Conservation (phyloP, 1,140 invertebrate genomes). For the Sitophilus oryzae region DNA sequence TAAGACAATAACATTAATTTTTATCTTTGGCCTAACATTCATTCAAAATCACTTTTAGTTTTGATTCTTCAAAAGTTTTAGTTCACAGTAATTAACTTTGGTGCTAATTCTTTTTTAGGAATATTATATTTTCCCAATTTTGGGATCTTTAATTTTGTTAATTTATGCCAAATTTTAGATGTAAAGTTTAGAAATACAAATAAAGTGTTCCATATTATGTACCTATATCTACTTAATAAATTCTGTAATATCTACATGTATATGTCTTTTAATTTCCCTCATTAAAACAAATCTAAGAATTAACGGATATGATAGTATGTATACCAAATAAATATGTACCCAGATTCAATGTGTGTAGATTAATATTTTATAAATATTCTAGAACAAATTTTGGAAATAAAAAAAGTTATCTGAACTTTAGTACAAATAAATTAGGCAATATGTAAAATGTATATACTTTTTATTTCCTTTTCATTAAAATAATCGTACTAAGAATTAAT, state of each 20-base stretch:
- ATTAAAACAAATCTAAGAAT: too few relatives aligned
- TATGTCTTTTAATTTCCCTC: too few relatives aligned
- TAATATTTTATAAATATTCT: too few relatives aligned
- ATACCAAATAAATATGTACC: too few relatives aligned
- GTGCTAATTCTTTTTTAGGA: not conserved
- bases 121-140: conserved; percentile 3
- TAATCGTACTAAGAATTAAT: too few relatives aligned
- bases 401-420: too few relatives aligned
- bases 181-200: conserved; percentile 20
- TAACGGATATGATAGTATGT: too few relatives aligned
- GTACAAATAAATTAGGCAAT: too few relatives aligned
- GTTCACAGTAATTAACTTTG: not conserved
- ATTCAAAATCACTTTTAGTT: not conserved
- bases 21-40: not conserved
- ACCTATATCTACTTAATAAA: conserved; percentile 12
- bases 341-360: too few relatives aligned
- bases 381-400: too few relatives aligned
- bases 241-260: conserved; percentile 8
- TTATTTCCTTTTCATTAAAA: too few relatives aligned
- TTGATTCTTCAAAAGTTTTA: not conserved
- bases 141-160: conserved; percentile 9
- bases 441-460: too few relatives aligned
- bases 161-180: conserved; percentile 20
- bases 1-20: not conserved
- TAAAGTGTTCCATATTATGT: conserved; percentile 14